Evolutionary conservation across 2,888 invertebrate species (phyloP), one percentile per base, ranked within the genome.

Genomic region (Tryphoninae sp.): DNA sequence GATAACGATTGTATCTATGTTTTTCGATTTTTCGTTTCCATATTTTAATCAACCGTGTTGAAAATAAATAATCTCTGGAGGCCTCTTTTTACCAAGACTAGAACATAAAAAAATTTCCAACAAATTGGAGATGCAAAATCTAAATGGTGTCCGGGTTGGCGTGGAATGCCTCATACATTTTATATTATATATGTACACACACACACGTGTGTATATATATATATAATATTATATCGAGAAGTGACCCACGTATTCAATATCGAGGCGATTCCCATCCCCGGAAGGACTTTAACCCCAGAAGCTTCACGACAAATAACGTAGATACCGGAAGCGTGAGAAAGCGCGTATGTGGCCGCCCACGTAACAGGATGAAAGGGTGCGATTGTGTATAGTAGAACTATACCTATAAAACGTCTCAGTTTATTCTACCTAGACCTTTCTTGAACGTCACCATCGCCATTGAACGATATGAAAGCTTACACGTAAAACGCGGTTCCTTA

Each of bases 181-280:
- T 19, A 65, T 64, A 53, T 65, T 77, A 86, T 88, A 89, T 89
- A 59, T 33, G 59, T 19, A 67, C 13, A 51, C 62, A 62, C 62
- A 11, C 49, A 33, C 42, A 62, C 23, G 49, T 19, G 19, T 23
- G 23, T 74, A 64, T 64, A 16, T 51, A 40, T 55, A 45, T 53
- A 53, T 51, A 33, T 51, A 26, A 51, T 72, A 55, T 72, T 78
- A 86, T 88, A 89, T 89, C 85, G 88, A 88, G 86, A 89, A 88
- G 89, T 88, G 85, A 88, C 82, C 87, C 90, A 89, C 90, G 90
- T 90, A 88, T 90, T 89, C 89, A 89, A 90, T 90, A 90, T 89
- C 88, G 88, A 86, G 86, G 86, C 87, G 89, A 87, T 89, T 86
- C 86, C 87, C 82, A 76, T 58, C 53, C 68, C 49, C 71, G 26